Evolutionary conservation across 2,888 invertebrate genomes (phyloP).

Genomic region (Ornithoptera priamus): DNA sequence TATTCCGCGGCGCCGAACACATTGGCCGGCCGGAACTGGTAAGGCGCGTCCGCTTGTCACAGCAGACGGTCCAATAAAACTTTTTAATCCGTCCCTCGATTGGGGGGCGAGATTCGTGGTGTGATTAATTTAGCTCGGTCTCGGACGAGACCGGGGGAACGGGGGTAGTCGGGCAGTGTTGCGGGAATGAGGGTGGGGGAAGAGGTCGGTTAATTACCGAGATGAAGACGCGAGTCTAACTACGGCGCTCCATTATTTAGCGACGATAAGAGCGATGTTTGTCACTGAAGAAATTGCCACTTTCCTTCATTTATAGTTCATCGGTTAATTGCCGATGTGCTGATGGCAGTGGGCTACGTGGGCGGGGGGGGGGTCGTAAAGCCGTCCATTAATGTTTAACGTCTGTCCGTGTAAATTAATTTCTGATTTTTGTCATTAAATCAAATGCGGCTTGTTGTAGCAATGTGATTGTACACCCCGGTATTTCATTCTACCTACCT

Average conservation of each 20-base stretch:
- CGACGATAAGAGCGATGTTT: conserved; percentile 73
- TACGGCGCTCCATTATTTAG: conserved; percentile 75
- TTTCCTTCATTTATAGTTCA: conserved; percentile 73
- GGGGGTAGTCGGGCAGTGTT: conserved; percentile 14
- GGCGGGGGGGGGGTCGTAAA: conserved; percentile 29
- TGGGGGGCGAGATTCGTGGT: conserved; percentile 77
- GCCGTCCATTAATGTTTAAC: conserved; percentile 42
- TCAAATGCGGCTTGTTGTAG: conserved; percentile 11
- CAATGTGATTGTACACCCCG: not conserved
- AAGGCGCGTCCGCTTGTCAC: conserved; percentile 66
- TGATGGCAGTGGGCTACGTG: conserved; percentile 27
- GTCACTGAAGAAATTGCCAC: conserved; percentile 72
- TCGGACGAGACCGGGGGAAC: conserved; percentile 41
- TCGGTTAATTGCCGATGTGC: conserved; percentile 57
- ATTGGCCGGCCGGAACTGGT: conserved; percentile 54
- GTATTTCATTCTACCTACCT: not conserved
- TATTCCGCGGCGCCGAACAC: conserved; percentile 42
- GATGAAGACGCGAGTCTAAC: conserved; percentile 78
- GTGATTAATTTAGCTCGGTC: conserved; percentile 75
- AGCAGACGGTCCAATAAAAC: conserved; percentile 75
- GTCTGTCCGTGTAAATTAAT: conserved; percentile 31
- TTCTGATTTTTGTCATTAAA: conserved; percentile 27
- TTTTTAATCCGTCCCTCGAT: conserved; percentile 76
- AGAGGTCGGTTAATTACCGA: conserved; percentile 68
- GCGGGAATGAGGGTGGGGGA: conserved; percentile 38